phyloP scores from a whole-genome alignment of 1,140 invertebrate genomes.

The Drosophila lini region DNA sequence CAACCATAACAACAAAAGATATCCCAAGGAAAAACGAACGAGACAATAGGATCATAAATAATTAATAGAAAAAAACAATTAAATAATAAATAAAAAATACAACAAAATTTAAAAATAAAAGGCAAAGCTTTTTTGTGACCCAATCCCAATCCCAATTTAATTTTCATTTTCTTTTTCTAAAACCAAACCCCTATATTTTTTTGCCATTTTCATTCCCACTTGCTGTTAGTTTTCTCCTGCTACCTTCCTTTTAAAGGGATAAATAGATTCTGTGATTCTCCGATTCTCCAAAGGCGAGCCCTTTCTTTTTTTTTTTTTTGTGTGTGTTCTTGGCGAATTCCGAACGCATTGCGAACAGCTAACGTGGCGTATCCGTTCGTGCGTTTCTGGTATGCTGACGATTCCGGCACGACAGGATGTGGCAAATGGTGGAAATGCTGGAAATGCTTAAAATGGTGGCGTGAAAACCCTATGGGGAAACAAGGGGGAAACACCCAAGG shows the following conservation, averaged over 20 bases:
- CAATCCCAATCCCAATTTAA: background rate
- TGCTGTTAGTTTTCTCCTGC: background rate
- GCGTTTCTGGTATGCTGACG: constrained; percentile 52
- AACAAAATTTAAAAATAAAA: background rate
- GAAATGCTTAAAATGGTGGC: constrained; percentile 8
- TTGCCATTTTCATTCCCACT: background rate
- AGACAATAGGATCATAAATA: too few relatives aligned
- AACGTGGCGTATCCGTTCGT: constrained; percentile 52
- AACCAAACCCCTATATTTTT: background rate
- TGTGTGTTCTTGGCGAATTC: constrained; percentile 40
- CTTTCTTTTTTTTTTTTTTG: background rate
- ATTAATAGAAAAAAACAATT: too few relatives aligned
- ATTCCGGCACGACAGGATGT: constrained; percentile 49
- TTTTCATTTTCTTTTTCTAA: background rate
- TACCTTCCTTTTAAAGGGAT: background rate
- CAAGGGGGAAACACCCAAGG: background rate
- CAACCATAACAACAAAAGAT: too few relatives aligned
- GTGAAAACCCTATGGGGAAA: background rate
- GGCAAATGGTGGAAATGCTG: constrained; percentile 21
- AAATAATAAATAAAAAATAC: too few relatives aligned
- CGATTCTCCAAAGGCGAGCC: background rate
- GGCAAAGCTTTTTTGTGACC: background rate
- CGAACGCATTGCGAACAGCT: constrained; percentile 59
- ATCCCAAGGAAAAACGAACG: too few relatives aligned
- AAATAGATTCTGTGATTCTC: background rate